Evolutionary conservation across 2,888 invertebrate species (phyloP).

Genomic region (Yponomeuta evonymella): DNA sequence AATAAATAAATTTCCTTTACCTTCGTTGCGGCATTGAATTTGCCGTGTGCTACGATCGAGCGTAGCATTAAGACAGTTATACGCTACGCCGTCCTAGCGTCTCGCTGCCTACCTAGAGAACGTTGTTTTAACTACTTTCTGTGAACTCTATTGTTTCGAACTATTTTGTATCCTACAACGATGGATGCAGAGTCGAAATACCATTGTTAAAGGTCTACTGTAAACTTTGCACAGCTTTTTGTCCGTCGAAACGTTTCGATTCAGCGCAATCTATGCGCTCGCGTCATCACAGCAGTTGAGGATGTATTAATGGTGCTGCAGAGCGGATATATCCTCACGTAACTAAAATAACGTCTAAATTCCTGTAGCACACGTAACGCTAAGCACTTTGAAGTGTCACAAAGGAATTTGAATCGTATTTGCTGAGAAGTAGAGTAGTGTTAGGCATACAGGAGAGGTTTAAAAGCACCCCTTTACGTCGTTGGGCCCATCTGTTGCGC

Average conservation of each 20-base stretch:
- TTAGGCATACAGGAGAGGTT: not conserved
- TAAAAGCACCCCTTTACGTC: constrained; percentile 6
- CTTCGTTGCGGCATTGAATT: too few species aligned
- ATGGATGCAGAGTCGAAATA: not conserved
- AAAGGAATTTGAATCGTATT: not conserved
- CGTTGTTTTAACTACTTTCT: too few species aligned
- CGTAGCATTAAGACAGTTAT: too few species aligned
- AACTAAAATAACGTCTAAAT: not conserved
- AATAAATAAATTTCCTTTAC: too few species aligned
- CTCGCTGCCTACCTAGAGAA: too few species aligned
- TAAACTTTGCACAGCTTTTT: not conserved
- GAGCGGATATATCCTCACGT: not conserved
- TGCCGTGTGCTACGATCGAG: too few species aligned
- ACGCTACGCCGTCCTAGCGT: too few species aligned
- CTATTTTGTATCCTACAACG: not conserved
- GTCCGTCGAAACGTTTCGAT: not conserved
- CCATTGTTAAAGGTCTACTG: not conserved
- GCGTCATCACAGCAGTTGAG: not conserved
- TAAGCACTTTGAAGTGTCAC: not conserved
- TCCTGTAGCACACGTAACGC: not conserved
- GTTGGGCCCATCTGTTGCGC: constrained; percentile 10
- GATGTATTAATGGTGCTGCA: not conserved
- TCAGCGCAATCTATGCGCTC: not conserved
- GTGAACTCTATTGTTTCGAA: not conserved
- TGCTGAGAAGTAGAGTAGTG: not conserved